Base-by-base conservation (phyloP, 2,888 invertebrate species). In the Epirrhoe alternata region DNA sequence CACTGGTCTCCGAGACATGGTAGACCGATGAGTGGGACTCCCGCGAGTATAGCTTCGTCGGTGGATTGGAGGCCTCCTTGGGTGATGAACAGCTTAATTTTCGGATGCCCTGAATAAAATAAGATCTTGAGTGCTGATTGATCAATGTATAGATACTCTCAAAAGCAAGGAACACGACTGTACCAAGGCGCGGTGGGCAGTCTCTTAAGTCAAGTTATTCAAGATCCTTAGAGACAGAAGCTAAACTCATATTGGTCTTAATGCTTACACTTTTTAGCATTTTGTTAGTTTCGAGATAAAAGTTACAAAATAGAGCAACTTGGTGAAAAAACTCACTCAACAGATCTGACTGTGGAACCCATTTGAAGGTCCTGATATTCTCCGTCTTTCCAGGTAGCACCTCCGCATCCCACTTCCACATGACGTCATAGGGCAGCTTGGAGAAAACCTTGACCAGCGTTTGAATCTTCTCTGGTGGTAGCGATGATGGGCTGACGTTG, bases 31-130 rank as follows among this genome's bases (percentile, higher is more conserved):
- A 94, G 70, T 0, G 93, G 92, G 0, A 92, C 87, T 42, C 86
- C 86, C 10, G 88, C 87, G 7, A 78, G 75, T 12, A 94, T 86
- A 0, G 92, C 84, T 76, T 94, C 93, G 55, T 92, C 91, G 1
- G 90, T 85, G 0, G 93, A 93, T 69, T 93, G 93, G 1, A 92
- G 68, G 1, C 94, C 94, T 57, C 88, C 90, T 86, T 94, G 94
- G 0, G 90, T 92, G 50, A 94, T 83, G 51, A 94, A 94, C 0
- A 91, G 66, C 68, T 93, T 94, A 0, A 94, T 67, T 55, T 94
- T 94, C 10, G 87, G 86, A 78, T 94, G 93, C 50, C 73, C 86
- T 87, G 72, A 5, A 80, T 24, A 42, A 12, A 42, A 10, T 12
- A 42, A 42, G 12, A 42, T 42, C 3, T 4, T 42, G 4, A 42